Percentiles rank a stretch among this genome's conserved stretches.
Evolutionary conservation across 2,113 vertebrate genomes (phyloP).

Genomic region (Puma concolor): DNA sequence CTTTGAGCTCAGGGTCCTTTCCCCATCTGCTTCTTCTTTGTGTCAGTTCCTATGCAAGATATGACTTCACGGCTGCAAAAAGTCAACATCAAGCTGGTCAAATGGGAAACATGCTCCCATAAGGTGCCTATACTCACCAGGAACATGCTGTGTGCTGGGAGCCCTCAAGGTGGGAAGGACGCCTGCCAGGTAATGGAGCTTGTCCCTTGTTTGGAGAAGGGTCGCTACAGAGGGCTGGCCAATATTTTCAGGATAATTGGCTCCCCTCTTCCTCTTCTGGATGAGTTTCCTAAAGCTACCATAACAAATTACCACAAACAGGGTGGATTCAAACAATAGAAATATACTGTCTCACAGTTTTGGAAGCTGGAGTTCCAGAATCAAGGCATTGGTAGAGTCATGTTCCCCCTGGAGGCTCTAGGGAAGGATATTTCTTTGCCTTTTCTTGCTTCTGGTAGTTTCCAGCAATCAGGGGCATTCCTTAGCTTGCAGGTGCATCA

Average conservation of each 20-base stretch:
- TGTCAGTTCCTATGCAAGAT: background rate
- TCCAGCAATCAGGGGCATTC: background rate
- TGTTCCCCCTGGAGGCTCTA: background rate
- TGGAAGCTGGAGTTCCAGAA: background rate
- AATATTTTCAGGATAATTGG: background rate
- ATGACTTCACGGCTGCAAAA: background rate
- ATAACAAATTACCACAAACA: background rate
- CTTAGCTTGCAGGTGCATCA: background rate
- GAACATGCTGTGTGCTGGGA: conserved; percentile 78
- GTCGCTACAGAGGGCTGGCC: background rate
- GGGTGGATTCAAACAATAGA: background rate
- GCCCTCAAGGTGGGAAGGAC: background rate
- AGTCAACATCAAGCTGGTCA: conserved; percentile 46
- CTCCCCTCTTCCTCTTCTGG: background rate
- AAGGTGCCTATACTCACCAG: background rate
- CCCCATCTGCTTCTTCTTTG: background rate
- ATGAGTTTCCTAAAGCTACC: background rate
- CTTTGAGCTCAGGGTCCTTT: background rate
- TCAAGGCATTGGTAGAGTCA: background rate
- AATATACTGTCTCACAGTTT: background rate
- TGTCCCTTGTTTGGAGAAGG: background rate
- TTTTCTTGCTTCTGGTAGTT: background rate
- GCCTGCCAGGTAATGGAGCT: conserved; percentile 77
- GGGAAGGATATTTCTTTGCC: background rate
- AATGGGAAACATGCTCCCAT: conserved; percentile 49